Conservation (phyloP, 2,888 invertebrate species). For the Hanleya hanleyi region DNA sequence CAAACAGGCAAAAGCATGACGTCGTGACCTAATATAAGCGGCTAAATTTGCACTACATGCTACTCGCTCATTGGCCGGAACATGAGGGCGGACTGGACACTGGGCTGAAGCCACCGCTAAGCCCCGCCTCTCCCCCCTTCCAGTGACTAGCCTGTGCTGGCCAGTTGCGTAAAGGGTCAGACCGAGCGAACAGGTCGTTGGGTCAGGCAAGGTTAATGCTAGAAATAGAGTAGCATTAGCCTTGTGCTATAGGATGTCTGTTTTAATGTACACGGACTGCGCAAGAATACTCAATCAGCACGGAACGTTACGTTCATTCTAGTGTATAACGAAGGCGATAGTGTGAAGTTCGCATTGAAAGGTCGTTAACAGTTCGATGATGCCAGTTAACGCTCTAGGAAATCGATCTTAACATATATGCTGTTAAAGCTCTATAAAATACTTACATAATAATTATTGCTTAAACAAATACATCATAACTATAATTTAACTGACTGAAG, state of each 20-base stretch:
- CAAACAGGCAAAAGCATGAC: constrained; percentile 36
- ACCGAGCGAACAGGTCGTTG: background rate
- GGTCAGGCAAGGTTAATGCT: background rate
- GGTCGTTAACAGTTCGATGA: no score
- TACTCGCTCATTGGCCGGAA: background rate
- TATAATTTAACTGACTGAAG: no score
- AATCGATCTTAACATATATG: no score
- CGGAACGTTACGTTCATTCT: no score
- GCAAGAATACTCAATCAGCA: background rate
- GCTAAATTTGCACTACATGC: background rate
- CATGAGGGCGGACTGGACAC: background rate
- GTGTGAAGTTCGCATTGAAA: no score
- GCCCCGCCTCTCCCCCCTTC: background rate
- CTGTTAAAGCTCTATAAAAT: no score
- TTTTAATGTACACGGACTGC: background rate
- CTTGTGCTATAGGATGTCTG: background rate
- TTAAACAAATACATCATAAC: no score
- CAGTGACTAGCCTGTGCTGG: background rate
- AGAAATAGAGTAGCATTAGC: background rate
- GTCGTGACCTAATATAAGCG: constrained; percentile 6
- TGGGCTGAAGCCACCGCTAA: background rate
- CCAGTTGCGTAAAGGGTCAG: constrained; percentile 1
- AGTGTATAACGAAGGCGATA: no score
- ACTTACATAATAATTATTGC: no score
- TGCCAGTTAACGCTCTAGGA: no score